These are phyloP conservation scores for Cryptophagus acutangulus DNA, from an alignment of 2,888 invertebrate species.

Conservation along the genomic window DNA sequence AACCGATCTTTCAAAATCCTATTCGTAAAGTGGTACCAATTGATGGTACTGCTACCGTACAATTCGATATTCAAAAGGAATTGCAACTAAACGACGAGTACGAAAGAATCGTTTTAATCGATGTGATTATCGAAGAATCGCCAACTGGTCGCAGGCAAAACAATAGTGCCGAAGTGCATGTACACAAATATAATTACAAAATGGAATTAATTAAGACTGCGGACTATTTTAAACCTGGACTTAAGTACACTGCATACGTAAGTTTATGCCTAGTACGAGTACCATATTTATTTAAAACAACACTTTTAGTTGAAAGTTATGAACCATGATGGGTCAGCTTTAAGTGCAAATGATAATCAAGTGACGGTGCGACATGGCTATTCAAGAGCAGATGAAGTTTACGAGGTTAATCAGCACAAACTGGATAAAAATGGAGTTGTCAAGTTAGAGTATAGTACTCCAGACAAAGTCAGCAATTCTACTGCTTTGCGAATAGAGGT, in stretches of 20 bases:
- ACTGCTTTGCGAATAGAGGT: conserved; percentile 71
- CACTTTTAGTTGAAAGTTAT: conserved; percentile 58
- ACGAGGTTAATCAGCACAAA: conserved; percentile 50
- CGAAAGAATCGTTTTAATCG: conserved; percentile 74
- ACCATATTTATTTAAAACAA: conserved; percentile 1
- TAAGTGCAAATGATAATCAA: conserved; percentile 53
- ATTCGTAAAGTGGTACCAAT: conserved; percentile 67
- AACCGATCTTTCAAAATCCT: conserved; percentile 68
- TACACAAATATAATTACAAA: conserved; percentile 74
- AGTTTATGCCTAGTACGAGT: conserved; percentile 39
- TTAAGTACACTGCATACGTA: conserved; percentile 79
- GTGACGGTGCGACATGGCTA: conserved; percentile 60
- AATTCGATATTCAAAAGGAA: conserved; percentile 71
- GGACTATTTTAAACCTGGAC: conserved; percentile 82
- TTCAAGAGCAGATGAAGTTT: conserved; percentile 54
- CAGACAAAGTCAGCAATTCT: conserved; percentile 53
- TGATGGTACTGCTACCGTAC: conserved; percentile 60
- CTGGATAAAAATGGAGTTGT: conserved; percentile 63
- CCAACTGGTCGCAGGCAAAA: conserved; percentile 82
- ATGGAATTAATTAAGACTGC: conserved; percentile 75
- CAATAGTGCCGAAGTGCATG: conserved; percentile 63
- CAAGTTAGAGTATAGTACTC: conserved; percentile 58
- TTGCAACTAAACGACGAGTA: conserved; percentile 74
- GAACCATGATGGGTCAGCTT: conserved; percentile 65
- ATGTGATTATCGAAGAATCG: conserved; percentile 86